Evolutionary conservation across 2,113 vertebrate genomes (phyloP), one percentile per base, ranked within the genome.

Genomic region (Psammodynastes pulverulentus): DNA sequence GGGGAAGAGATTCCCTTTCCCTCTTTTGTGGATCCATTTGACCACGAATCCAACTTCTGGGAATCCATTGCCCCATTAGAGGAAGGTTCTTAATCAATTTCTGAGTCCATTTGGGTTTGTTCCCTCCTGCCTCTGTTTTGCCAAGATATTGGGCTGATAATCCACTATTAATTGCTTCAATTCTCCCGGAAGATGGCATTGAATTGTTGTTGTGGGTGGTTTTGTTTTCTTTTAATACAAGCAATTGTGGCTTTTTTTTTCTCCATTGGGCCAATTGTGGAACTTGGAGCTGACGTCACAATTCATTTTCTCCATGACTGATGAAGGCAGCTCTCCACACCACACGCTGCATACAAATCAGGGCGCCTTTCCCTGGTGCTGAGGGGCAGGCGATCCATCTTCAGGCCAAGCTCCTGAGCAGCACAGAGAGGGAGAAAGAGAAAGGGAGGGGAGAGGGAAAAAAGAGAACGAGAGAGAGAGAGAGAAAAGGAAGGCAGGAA

Each of bases 111-210:
- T 95, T 92, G 92, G 6, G 92, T 9, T 51, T 89, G 86, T 94
- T 23, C 29, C 67, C 43, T 54, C 48, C 58, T 90, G 91, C 94
- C 94, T 92, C 92, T 97, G 96, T 95, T 97, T 95, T 93, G 95
- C 96, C 94, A 96, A 97, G 97, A 97, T 96, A 97, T 95, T 95
- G 96, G 95, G 95, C 94, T 96, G 95, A 96, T 96, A 97, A 95
- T 95, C 95, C 96, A 97, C 95, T 96, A 97, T 96, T 97, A 97
- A 97, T 97, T 97, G 97, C 96, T 97, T 97, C 95, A 95, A 96
- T 97, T 96, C 96, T 96, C 96, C 96, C 92, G 95, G 26, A 87
- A 96, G 95, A 95, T 96, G 94, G 89, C 93, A 89, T 93, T 56
- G 94, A 95, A 96, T 92, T 51, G 92, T 95, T 93, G 62, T 91